phyloP scores from a whole-genome alignment of 2,113 vertebrate genomes.

The Centropristis striata region DNA sequence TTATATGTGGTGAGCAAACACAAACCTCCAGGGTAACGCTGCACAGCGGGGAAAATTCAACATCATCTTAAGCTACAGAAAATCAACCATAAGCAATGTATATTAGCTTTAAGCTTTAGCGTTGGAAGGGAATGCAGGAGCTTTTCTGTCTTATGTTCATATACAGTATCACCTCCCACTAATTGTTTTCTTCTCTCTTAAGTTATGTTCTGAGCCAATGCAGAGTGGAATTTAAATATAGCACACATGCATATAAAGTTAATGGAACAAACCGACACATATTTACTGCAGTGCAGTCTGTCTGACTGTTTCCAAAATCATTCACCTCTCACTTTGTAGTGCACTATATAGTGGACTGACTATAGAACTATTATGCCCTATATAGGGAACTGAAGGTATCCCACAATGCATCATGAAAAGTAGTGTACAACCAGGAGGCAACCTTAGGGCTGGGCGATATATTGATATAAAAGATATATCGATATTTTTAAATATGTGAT shows the following conservation, averaged over 20 bases:
- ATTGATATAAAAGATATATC: no score
- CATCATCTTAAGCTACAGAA: background rate
- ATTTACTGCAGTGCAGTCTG: background rate
- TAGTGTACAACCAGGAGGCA: no score
- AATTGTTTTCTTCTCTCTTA: slow-evolving; percentile 3
- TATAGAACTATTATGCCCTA: no score
- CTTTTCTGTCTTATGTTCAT: slow-evolving; percentile 4
- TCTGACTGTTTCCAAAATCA: no score
- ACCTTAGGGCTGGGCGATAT: no score
- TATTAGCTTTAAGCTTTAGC: background rate
- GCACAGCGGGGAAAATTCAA: slow-evolving; percentile 1
- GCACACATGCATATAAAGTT: background rate
- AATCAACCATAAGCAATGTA: background rate
- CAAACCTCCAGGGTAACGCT: background rate
- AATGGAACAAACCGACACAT: background rate
- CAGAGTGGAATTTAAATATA: slow-evolving; percentile 6
- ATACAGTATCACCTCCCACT: background rate
- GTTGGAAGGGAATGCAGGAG: background rate
- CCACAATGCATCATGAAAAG: no score
- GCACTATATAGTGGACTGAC: no score
- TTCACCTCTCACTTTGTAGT: no score
- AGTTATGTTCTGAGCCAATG: background rate
- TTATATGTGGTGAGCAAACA: slow-evolving; percentile 13
- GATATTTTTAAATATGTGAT: no score
- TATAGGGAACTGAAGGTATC: no score